phyloP scores from a whole-genome alignment of 2,797 vertebrate species.

The Balearica regulorum region DNA sequence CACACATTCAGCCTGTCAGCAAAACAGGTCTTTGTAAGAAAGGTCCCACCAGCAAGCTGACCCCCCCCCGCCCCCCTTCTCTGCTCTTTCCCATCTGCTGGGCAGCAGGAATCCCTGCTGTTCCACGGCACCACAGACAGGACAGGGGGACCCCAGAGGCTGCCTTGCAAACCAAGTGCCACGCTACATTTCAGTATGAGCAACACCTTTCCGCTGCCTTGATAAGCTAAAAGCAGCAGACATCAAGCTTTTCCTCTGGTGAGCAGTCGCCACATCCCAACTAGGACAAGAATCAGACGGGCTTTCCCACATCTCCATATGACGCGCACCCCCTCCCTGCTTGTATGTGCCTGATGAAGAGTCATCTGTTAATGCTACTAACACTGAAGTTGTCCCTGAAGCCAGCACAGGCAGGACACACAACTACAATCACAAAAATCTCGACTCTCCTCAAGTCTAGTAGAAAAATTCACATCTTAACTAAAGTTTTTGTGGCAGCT shows the following conservation, averaged over 20 bases:
- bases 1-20: not conserved
- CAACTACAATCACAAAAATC: too few relatives aligned
- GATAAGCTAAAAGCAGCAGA: rapidly evolving
- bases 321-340: rapidly evolving
- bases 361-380: not conserved
- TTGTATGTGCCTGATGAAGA: rapidly evolving
- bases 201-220: rapidly evolving
- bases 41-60: not conserved
- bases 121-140: not conserved
- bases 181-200: rapidly evolving
- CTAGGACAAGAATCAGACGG: too few relatives aligned
- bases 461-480: not conserved
- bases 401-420: not conserved
- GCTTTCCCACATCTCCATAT: not conserved
- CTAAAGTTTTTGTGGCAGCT: not conserved
- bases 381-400: not conserved
- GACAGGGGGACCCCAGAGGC: not conserved
- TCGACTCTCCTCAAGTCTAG: not conserved
- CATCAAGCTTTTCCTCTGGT: not conserved
- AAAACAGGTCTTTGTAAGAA: not conserved
- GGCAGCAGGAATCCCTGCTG: not conserved
- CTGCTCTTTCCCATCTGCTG: not conserved
- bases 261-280: not conserved
- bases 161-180: rapidly evolving
- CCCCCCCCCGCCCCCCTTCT: not conserved